phyloP scores from a whole-genome alignment of 2,113 vertebrate genomes.

The Machaerirhynchus nigripectus region DNA sequence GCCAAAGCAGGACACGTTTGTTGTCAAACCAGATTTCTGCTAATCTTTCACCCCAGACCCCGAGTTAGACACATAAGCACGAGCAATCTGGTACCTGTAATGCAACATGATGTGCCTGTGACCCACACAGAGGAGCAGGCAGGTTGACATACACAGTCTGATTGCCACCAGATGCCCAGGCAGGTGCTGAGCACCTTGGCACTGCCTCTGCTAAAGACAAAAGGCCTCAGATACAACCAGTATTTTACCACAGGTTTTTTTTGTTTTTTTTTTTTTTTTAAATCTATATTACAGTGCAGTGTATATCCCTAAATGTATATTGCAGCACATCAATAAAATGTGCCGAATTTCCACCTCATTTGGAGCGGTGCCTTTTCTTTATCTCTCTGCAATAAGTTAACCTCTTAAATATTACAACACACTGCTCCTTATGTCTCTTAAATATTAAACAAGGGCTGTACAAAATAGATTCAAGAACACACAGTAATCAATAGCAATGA shows the following conservation, averaged over 20 bases:
- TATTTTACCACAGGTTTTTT: background rate
- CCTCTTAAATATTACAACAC: constrained; percentile 66
- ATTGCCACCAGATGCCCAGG: too few species aligned
- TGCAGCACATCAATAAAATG: constrained; percentile 2
- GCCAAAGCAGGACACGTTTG: fast-evolving
- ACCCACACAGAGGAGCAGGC: fast-evolving
- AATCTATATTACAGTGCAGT: background rate
- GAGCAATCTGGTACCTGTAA: fast-evolving
- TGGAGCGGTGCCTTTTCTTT: background rate
- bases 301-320: background rate
- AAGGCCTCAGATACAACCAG: background rate
- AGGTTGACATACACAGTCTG: fast-evolving
- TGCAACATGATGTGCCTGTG: background rate
- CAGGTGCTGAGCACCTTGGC: background rate
- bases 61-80: background rate
- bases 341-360: constrained; percentile 29
- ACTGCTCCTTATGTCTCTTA: constrained; percentile 52
- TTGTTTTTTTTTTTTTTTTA: background rate
- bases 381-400: constrained; percentile 48
- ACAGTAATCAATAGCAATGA: constrained; percentile 59
- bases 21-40: background rate
- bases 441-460: constrained; percentile 66
- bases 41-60: background rate
- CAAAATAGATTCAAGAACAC: constrained; percentile 51
- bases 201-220: background rate